phyloP scores from a whole-genome alignment of 2,113 vertebrate genomes.

The Toxotes jaculatrix region DNA sequence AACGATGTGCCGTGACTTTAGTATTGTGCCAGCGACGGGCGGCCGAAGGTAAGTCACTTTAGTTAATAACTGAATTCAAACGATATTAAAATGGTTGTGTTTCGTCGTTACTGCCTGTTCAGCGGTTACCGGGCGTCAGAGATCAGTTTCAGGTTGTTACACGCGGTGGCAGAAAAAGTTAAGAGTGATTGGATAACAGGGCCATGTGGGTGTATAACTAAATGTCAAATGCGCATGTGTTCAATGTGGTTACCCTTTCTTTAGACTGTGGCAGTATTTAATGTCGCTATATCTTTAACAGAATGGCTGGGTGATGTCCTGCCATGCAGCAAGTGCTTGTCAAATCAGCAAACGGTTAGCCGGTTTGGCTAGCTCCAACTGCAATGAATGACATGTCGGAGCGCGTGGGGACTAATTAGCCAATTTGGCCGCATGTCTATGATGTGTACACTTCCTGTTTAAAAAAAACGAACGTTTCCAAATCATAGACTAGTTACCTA shows the following conservation, averaged over 20 bases:
- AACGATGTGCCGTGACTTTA: background rate
- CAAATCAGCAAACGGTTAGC: background rate
- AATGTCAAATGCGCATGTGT: background rate
- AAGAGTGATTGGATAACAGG: background rate
- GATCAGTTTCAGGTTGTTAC: background rate
- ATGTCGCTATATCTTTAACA: background rate
- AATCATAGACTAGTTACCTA: fast-evolving
- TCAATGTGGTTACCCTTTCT: background rate
- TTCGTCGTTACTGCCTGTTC: too few species aligned
- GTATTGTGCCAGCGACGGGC: too few species aligned
- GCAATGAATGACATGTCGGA: constrained; percentile 45
- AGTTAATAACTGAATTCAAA: background rate
- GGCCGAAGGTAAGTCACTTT: constrained; percentile 13
- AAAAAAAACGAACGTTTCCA: fast-evolving
- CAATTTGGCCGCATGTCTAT: background rate
- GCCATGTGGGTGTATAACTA: background rate
- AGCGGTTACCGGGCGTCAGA: background rate
- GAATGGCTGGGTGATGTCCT: background rate
- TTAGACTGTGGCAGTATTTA: too few species aligned
- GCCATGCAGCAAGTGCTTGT: background rate
- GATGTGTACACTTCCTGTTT: too few species aligned
- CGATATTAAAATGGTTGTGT: fast-evolving
- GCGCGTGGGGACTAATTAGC: constrained; percentile 9
- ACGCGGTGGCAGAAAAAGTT: constrained; percentile 35
- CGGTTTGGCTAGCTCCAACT: constrained; percentile 13